A percentile compares a stretch with the other conserved stretches of the same genome.
Evolutionary conservation across 1,140 invertebrate genomes (phyloP).

Genomic region (Linepithema humile): DNA sequence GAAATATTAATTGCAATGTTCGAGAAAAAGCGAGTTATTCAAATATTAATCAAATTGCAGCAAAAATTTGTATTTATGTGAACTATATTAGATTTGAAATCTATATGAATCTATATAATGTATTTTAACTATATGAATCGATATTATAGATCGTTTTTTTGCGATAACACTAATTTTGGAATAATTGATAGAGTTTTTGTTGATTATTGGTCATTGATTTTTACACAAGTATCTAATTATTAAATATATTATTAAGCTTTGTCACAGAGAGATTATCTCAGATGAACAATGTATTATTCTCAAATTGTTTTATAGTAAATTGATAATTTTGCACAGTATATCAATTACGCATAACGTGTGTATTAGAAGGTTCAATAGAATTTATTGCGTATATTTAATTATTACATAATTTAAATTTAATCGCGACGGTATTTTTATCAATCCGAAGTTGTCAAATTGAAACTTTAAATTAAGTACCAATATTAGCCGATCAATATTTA

Average conservation of each 20-base stretch:
- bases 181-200: background rate
- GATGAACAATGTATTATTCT: background rate
- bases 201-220: background rate
- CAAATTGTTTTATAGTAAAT: conserved; percentile 7
- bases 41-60: background rate
- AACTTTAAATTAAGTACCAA: background rate
- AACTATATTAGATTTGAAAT: background rate
- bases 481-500: background rate
- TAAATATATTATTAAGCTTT: background rate
- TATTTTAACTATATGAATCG: background rate
- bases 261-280: background rate
- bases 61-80: background rate
- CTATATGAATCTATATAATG: background rate
- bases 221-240: background rate
- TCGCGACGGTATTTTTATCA: conserved; percentile 2
- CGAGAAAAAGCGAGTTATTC: background rate
- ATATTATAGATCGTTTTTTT: background rate
- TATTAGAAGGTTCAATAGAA: background rate
- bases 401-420: background rate
- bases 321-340: conserved; percentile 1
- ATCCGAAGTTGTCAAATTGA: background rate
- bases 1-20: background rate
- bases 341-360: no score
- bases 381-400: background rate
- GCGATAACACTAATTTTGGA: background rate